Conservation (phyloP, 2,797 vertebrate species). For the Morus bassanus region DNA sequence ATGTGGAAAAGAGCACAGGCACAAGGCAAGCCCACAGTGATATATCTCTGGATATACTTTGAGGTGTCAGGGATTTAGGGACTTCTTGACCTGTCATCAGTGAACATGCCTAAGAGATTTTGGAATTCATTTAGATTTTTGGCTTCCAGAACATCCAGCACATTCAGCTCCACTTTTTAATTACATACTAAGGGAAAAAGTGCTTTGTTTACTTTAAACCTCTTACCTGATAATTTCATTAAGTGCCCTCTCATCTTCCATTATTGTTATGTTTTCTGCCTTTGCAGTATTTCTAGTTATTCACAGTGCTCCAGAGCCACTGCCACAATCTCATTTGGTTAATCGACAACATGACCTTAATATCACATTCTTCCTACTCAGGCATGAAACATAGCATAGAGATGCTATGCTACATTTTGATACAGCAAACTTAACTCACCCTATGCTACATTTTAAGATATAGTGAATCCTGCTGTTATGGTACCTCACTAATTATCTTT, state of each 20-base stretch:
- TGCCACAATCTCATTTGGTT: not conserved
- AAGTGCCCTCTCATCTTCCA: not conserved
- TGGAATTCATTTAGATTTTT: not conserved
- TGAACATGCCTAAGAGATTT: not conserved
- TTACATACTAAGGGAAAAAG: slow-evolving; percentile 26
- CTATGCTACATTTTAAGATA: not conserved
- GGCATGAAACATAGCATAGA: not conserved
- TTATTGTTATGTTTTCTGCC: slow-evolving; percentile 3
- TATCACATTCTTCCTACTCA: not conserved
- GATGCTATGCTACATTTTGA: not conserved
- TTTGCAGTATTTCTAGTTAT: slow-evolving; percentile 9
- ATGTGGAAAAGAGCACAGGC: not conserved
- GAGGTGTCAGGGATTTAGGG: not conserved
- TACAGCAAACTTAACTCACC: not conserved
- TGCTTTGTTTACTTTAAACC: slow-evolving; percentile 34
- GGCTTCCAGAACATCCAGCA: not conserved
- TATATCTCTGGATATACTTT: not conserved
- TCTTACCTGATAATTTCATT: slow-evolving; percentile 39
- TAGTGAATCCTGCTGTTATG: not conserved
- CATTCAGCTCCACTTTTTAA: slow-evolving; percentile 20
- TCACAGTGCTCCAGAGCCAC: not conserved
- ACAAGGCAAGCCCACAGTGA: not conserved
- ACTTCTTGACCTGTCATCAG: not conserved
- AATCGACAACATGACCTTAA: not conserved
- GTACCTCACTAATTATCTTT: not conserved